Evolutionary conservation across 2,888 invertebrate species (phyloP).

Genomic region (Cosmopolites sordidus): DNA sequence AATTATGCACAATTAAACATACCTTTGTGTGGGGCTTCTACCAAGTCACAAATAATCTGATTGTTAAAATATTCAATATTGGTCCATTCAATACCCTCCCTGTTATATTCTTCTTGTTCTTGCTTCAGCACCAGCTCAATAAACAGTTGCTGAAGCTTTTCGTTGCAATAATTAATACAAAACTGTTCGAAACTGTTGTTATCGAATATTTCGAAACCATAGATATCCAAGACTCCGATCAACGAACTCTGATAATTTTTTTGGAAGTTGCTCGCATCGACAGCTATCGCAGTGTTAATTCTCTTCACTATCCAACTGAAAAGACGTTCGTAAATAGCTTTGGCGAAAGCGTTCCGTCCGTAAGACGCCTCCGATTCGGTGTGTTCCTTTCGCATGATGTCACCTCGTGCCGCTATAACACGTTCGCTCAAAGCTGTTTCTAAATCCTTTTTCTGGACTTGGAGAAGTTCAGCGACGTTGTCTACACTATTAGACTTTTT

Average conservation of each 20-base stretch:
- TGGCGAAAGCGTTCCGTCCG: slow-evolving; percentile 88
- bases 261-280: slow-evolving; percentile 53
- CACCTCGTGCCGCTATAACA: slow-evolving; percentile 90
- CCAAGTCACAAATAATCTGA: slow-evolving; percentile 90
- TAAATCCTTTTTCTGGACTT: slow-evolving; percentile 58
- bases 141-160: slow-evolving; percentile 95
- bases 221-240: slow-evolving; percentile 96
- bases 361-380: slow-evolving; percentile 79
- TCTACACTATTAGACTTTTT: slow-evolving; percentile 59
- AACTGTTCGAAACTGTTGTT: slow-evolving; percentile 97
- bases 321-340: slow-evolving; percentile 91
- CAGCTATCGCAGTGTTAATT: slow-evolving; percentile 88
- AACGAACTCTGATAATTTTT: slow-evolving; percentile 68
- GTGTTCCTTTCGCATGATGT: slow-evolving; percentile 87
- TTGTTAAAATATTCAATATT: slow-evolving; percentile 97
- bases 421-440: slow-evolving; percentile 76
- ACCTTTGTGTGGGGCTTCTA: slow-evolving; percentile 91
- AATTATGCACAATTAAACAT: no score
- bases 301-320: slow-evolving; percentile 92
- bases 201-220: slow-evolving; percentile 98
- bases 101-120: slow-evolving; percentile 95
- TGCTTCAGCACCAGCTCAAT: slow-evolving; percentile 96
- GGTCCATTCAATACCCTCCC: slow-evolving; percentile 94
- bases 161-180: slow-evolving; percentile 98
- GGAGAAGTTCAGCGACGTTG: slow-evolving; percentile 58